Base-by-base conservation (phyloP, 2,113 vertebrate species). In the Oncorhynchus mykiss region DNA sequence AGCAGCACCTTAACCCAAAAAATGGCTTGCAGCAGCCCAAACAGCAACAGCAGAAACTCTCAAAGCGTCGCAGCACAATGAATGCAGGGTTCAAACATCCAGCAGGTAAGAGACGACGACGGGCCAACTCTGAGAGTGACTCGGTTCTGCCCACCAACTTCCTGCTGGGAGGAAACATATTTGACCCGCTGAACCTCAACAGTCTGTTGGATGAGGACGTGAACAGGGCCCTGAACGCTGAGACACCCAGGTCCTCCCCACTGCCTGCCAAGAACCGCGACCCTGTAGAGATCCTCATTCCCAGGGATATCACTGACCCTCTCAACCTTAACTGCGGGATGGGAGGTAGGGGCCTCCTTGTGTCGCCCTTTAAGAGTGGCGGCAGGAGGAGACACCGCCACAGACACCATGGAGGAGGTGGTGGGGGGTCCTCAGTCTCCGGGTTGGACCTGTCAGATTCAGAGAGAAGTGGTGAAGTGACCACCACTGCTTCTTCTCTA, bases 111-210 rank as follows among this genome's bases (percentile, higher is more conserved):
- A 93, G 95, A 68, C 92, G 96, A 9, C 91, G 96, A 59, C 91
- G 96, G 67, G 93, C 94, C 49, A 95, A 94, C 81, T 98, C 96
- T 0, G 96, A 98, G 79, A 97, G 95, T 59, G 95, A 96, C 86
- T 95, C 96, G 0, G 94, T 97, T 27, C 91, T 98, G 31, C 96
- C 96, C 0, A 96, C 95, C 73, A 96, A 97, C 83, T 98, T 98
- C 77, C 94, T 96, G 13, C 77, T 98, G 72, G 96, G 96, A 4
- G 96, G 96, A 20, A 98, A 97, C 85, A 98, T 97, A 81, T 97
- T 96, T 74, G 96, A 97, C 82, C 96, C 96, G 0, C 88, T 98
- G 9, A 98, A 98, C 88, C 95, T 98, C 77, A 98, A 98, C 92
- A 98, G 96, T 74, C 91, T 97, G 45, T 72, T 96, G 86, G 96